A percentile compares a stretch with the other conserved stretches of the same genome.
Evolutionary conservation across 2,888 invertebrate genomes (phyloP).

Genomic region (Drosophila sordidula): DNA sequence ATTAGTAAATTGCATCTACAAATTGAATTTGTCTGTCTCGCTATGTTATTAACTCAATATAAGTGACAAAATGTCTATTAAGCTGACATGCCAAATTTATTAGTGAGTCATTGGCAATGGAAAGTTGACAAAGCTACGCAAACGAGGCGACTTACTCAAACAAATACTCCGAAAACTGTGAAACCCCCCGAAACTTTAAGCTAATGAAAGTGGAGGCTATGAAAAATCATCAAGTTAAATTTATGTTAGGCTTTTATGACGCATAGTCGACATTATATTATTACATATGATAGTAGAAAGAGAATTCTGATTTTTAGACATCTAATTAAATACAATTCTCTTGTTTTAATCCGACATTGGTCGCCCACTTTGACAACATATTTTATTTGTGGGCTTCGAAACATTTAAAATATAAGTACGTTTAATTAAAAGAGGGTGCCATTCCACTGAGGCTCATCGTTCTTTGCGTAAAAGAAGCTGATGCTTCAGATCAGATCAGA

Average conservation of each 20-base stretch:
- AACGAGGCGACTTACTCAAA: not conserved
- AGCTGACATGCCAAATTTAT: constrained; percentile 31
- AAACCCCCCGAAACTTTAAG: constrained; percentile 14
- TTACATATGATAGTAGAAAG: not conserved
- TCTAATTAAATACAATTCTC: not conserved
- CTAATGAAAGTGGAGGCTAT: constrained; percentile 20
- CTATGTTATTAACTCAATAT: constrained; percentile 9
- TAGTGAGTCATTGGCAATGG: constrained; percentile 25
- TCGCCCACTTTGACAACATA: too few species aligned
- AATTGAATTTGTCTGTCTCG: constrained; percentile 26
- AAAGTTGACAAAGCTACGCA: constrained; percentile 9
- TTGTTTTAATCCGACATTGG: too few species aligned
- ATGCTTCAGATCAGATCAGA: constrained; percentile 45
- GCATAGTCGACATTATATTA: not conserved
- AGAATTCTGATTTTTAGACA: not conserved
- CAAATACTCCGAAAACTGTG: constrained; percentile 10
- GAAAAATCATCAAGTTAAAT: constrained; percentile 2
- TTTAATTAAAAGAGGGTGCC: constrained; percentile 2
- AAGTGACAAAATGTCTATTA: constrained; percentile 49
- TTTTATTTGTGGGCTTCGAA: not conserved
- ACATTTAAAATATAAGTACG: not conserved
- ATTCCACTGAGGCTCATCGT: constrained; percentile 1
- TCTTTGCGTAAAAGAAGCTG: constrained; percentile 5
- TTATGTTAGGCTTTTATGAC: not conserved
- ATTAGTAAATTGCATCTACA: constrained; percentile 12